Evolutionary conservation across 2,113 vertebrate genomes (phyloP).

Genomic region (Colistium nudipinnis): DNA sequence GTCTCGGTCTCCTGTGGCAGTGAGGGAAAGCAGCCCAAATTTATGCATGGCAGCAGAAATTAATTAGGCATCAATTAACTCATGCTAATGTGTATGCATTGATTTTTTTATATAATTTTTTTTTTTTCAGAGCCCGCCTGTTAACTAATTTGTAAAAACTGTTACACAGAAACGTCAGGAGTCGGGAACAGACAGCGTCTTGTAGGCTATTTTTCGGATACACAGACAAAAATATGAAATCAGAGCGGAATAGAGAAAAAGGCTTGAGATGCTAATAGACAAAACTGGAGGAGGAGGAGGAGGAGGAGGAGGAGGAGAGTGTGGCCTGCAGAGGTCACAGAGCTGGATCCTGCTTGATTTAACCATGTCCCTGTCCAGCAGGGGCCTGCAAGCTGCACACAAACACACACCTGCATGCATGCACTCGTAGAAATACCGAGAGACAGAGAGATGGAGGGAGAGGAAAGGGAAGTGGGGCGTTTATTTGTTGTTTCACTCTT

Average conservation of each 20-base stretch:
- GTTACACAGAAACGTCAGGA: slow-evolving; percentile 73
- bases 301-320: slow-evolving; percentile 67
- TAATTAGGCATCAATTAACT: slow-evolving; percentile 88
- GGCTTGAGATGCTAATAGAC: slow-evolving; percentile 78
- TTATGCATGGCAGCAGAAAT: slow-evolving; percentile 85
- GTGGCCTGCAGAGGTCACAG: slow-evolving; percentile 72
- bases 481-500: slow-evolving; percentile 77
- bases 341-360: slow-evolving; percentile 63
- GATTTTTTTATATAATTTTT: slow-evolving; percentile 68
- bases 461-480: slow-evolving; percentile 75
- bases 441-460: slow-evolving; percentile 57
- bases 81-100: slow-evolving; percentile 83
- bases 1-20: slow-evolving; percentile 75
- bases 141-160: slow-evolving; percentile 83
- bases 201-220: slow-evolving; percentile 71
- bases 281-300: slow-evolving; percentile 69
- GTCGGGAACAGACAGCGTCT: slow-evolving; percentile 70
- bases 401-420: slow-evolving; percentile 24
- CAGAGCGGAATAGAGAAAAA: slow-evolving; percentile 70
- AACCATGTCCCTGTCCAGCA: slow-evolving; percentile 62
- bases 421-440: slow-evolving; percentile 40
- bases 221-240: slow-evolving; percentile 68
- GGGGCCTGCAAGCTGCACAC: slow-evolving; percentile 65
- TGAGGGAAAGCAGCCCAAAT: slow-evolving; percentile 72
- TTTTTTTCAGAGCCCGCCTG: slow-evolving; percentile 70